These are phyloP conservation scores for Drosophila nigromelanica DNA, from an alignment of 1,140 invertebrate genomes.

Conservation along the genomic window DNA sequence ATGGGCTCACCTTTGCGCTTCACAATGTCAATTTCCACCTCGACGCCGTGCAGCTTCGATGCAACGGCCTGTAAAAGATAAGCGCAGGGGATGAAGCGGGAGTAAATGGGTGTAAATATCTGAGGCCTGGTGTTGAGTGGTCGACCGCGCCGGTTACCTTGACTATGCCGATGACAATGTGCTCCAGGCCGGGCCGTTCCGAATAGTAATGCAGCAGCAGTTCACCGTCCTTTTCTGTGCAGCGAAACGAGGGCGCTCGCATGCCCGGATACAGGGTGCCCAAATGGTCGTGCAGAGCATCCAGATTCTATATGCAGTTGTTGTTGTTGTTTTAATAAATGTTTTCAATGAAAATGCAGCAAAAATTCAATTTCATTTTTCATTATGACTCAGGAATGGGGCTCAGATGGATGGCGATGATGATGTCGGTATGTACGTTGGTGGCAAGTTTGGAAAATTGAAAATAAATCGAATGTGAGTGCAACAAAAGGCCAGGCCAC, in stretches of 20 bases:
- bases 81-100: conserved; percentile 4
- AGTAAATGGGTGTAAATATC: not conserved
- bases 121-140: not conserved
- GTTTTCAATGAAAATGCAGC: conserved; percentile 51
- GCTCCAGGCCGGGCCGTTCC: conserved; percentile 94
- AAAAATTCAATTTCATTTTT: conserved; percentile 83
- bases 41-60: conserved; percentile 94
- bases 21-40: conserved; percentile 95
- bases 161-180: conserved; percentile 97
- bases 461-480: conserved; percentile 82
- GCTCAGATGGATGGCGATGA: conserved; percentile 24
- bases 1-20: conserved; percentile 91
- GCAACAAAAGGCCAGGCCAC: conserved; percentile 64
- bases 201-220: conserved; percentile 96
- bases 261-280: conserved; percentile 96
- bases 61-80: conserved; percentile 90
- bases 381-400: conserved; percentile 69
- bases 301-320: conserved; percentile 89
- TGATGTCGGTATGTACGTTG: conserved; percentile 39
- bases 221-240: conserved; percentile 94
- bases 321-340: conserved; percentile 37
- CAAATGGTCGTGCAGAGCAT: conserved; percentile 96
- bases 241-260: conserved; percentile 95
- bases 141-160: conserved; percentile 87
- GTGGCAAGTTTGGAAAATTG: conserved; percentile 81